Percentiles rank a stretch among this genome's conserved stretches.
Evolutionary conservation across 2,797 vertebrate genomes (phyloP).

Genomic region (Thamnophis elegans): DNA sequence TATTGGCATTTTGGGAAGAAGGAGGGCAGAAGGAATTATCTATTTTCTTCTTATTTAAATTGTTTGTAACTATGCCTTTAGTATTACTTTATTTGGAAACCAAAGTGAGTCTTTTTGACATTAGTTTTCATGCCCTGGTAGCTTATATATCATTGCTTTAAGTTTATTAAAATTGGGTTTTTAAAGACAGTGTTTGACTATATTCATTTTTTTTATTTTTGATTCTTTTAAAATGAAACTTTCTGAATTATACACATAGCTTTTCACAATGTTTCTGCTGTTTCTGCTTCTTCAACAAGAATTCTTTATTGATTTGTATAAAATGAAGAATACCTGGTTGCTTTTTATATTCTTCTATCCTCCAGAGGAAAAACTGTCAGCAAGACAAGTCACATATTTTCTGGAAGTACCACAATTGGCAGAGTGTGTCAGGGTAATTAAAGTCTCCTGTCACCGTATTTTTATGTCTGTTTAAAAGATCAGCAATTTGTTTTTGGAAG

Average conservation of each 20-base stretch:
- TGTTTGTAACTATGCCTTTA: not conserved
- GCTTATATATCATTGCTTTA: not conserved
- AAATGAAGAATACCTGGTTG: not conserved
- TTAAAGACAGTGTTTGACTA: not conserved
- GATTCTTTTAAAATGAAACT: not conserved
- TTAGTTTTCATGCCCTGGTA: not conserved
- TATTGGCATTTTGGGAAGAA: not conserved
- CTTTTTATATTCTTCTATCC: not conserved
- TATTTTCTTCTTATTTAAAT: not conserved
- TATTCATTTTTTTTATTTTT: not conserved
- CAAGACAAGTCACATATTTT: not conserved
- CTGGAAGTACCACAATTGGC: not conserved
- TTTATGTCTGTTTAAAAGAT: not conserved
- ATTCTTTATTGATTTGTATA: not conserved
- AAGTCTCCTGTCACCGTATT: not conserved
- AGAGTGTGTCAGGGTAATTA: not conserved
- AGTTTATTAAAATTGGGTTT: not conserved
- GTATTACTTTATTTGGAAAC: not conserved
- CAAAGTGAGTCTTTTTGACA: not conserved
- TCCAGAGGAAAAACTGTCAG: not conserved
- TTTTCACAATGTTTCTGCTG: not conserved
- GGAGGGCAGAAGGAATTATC: not conserved
- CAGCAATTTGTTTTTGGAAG: not conserved
- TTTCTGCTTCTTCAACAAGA: not conserved
- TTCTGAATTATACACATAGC: not conserved